Evolutionary conservation across 1,140 invertebrate genomes (phyloP).

Genomic region (Mylabris phalerata): DNA sequence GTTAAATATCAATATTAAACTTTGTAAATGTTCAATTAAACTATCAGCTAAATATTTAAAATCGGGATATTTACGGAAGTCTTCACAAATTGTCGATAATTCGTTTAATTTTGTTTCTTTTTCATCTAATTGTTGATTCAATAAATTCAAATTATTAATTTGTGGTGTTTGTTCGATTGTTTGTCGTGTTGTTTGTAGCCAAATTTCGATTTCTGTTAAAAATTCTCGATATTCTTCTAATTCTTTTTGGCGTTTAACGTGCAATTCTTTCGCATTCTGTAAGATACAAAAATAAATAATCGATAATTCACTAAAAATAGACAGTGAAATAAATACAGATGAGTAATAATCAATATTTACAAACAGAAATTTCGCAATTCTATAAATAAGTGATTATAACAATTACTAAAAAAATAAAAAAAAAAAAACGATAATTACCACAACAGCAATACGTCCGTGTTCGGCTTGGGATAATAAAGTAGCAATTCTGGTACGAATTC

Average conservation of each 20-base stretch:
- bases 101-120: conserved; percentile 52
- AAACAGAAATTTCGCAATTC: not conserved
- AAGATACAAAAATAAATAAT: conserved; percentile 18
- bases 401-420: not conserved
- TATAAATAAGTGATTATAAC: too few species aligned
- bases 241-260: conserved; percentile 51
- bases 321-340: not conserved
- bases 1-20: conserved; percentile 48
- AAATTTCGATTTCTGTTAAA: conserved; percentile 55
- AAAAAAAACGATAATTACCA: conserved; percentile 43
- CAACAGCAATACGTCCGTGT: conserved; percentile 50
- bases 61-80: conserved; percentile 44
- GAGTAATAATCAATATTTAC: conserved; percentile 1
- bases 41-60: conserved; percentile 46
- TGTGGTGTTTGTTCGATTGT: conserved; percentile 27
- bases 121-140: conserved; percentile 51
- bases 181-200: conserved; percentile 46
- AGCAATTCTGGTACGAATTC: conserved; percentile 48
- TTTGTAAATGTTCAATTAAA: conserved; percentile 50
- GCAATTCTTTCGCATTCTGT: conserved; percentile 47
- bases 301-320: not conserved
- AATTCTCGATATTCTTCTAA: conserved; percentile 53
- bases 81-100: conserved; percentile 49
- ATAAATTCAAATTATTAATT: conserved; percentile 41
- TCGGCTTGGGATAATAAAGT: conserved; percentile 55